Evolutionary conservation across 2,888 invertebrate genomes (phyloP).

Genomic region (Phengaris arion): DNA sequence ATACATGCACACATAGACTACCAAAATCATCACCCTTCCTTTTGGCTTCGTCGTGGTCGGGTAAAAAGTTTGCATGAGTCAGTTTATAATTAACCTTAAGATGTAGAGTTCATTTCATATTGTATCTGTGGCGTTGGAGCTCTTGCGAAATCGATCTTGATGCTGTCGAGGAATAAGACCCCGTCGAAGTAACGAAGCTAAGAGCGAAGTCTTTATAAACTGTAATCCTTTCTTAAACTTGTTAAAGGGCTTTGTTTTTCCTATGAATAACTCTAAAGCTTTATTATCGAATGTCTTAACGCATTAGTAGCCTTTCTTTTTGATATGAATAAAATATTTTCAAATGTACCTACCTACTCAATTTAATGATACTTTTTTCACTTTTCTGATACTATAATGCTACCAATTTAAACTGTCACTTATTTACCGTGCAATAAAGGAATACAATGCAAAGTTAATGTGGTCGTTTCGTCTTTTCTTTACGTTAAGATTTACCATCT

Average conservation of each 20-base stretch:
- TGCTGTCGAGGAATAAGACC: constrained; percentile 3
- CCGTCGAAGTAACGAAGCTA: constrained; percentile 31
- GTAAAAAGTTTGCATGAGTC: background rate
- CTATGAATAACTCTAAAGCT: constrained; percentile 6
- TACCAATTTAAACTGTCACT: no score
- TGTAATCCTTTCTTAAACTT: constrained; percentile 31
- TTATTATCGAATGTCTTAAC: constrained; percentile 7
- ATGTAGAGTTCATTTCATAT: background rate
- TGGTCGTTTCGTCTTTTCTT: no score
- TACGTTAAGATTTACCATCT: no score
- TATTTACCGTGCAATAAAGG: no score
- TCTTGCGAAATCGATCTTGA: constrained; percentile 28
- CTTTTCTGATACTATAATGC: no score
- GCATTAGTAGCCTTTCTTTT: background rate
- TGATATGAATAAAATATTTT: background rate
- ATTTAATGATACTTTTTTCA: background rate
- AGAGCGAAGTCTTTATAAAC: constrained; percentile 31
- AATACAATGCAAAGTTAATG: no score
- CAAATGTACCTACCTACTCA: background rate
- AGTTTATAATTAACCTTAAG: background rate
- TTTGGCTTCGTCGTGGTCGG: no score
- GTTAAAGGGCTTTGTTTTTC: constrained; percentile 29
- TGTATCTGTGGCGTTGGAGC: background rate
- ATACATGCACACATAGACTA: no score
- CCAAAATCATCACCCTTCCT: no score